Evolutionary conservation across 53 echinoderm and acorn worm species (phyloP).

Genomic region (Patiria pectinifera): DNA sequence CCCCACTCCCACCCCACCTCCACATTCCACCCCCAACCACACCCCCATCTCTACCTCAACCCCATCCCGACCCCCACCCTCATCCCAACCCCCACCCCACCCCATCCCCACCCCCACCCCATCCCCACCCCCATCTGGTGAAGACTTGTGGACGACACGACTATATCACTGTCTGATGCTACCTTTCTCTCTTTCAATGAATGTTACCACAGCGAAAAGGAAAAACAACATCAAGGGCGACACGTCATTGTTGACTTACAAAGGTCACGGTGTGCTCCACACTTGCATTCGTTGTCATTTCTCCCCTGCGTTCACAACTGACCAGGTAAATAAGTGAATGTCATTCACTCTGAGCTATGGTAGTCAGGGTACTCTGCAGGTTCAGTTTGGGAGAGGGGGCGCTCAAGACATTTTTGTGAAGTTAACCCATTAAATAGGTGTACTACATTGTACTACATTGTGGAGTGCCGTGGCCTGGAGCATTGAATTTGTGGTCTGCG

Average conservation of each 20-base stretch:
- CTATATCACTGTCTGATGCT: background rate
- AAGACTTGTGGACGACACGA: too few relatives aligned
- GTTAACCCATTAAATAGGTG: too few relatives aligned
- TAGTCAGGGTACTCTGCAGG: background rate
- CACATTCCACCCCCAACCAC: too few relatives aligned
- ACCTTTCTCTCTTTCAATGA: background rate
- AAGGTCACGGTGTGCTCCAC: constrained; percentile 94
- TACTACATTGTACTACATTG: too few relatives aligned
- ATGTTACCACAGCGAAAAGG: constrained; percentile 69
- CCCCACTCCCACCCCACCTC: too few relatives aligned
- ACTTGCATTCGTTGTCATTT: constrained; percentile 85
- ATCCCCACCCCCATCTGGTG: too few relatives aligned
- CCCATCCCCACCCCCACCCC: too few relatives aligned
- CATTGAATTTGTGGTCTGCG: too few relatives aligned
- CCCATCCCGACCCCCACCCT: background rate
- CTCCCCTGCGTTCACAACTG: constrained; percentile 86
- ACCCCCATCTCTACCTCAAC: too few relatives aligned
- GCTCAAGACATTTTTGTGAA: too few relatives aligned
- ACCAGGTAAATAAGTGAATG: constrained; percentile 68
- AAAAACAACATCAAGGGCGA: constrained; percentile 77
- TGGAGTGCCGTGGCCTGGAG: too few relatives aligned
- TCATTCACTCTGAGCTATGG: background rate
- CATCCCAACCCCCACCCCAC: background rate
- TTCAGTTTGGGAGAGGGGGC: too few relatives aligned
- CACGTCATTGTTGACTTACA: constrained; percentile 92